Base-by-base conservation (phyloP, 2,888 invertebrate species). In the Tenthredo amoena region DNA sequence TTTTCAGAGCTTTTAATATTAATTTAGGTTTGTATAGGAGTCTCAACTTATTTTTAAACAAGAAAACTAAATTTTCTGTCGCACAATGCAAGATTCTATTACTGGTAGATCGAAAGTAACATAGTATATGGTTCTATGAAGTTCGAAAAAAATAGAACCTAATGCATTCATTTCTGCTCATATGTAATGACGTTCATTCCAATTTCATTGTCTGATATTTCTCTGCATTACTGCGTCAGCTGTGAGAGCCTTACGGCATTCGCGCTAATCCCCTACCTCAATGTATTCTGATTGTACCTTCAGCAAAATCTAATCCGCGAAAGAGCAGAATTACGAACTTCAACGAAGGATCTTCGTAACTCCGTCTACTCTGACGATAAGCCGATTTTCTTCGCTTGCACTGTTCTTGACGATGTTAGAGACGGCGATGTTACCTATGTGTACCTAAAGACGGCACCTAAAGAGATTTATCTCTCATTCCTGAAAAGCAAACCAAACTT, bases 381-480 rank as follows among this genome's bases (percentile, higher is more conserved):
- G 62, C 62, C 26, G 62, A 62, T 68, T 68, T 34, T 68, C 68
- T 68, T 34, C 68, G 68, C 34, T 68, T 34, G 34, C 68, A 68
- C 0, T 68, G 68, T 68, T 34, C 68, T 15, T 68, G 68, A 68
- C 68, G 34, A 68, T 31, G 34, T 68, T 68, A 68, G 18, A 68
- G 68, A 62, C 62, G 26, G 12, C 21, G 26, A 62, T 26, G 26
- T 62, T 62, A 12, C 26, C 26, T 62, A 10, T 62, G 26, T 62
- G 26, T 62, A 55, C 62, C 62, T 26, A 21, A 21, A 26, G 65
- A 12, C 26, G 4, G 12, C 9, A 26, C 65, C 65, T 31, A 6
- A 68, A 34, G 68, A 34, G 31, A 34, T 26, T 34, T 68, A 34
- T 31, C 34, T 34, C 68, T 12, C n/a, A 72, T 43, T 26, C 40